Base-by-base conservation (phyloP, 2,888 invertebrate species). In the Phytoseiulus persimilis region DNA sequence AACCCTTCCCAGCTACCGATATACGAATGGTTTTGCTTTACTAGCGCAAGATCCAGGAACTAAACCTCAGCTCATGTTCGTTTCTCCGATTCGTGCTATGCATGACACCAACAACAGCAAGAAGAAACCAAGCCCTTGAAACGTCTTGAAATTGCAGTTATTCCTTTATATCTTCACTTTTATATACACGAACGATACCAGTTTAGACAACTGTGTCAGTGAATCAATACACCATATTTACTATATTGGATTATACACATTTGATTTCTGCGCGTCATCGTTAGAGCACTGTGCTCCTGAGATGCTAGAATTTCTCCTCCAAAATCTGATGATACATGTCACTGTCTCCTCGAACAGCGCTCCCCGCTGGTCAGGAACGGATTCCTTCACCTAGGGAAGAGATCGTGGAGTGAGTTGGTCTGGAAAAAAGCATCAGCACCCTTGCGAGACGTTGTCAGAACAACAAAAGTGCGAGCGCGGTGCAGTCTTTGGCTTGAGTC, bases 251-350 rank as follows among this genome's bases (percentile, higher is more conserved):
- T 65, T 65, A 23, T 65, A 65, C 65, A 65, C 18, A 28, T 65
- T 65, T 28, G 65, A 65, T 65, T 65, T 28, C 65, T 28, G 65
- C 65, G 65, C 65, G 14, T 23, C 18, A 65, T 65, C 65, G 65
- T 28, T 65, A 14, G 28, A 14, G 18, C 28, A 65, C 65, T 23
- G 65, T 23, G 5, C 18, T 14, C 65, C 65, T 65, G 18, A 6
- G 87, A 6, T n/a, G 32, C 33, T 45, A 87, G 39, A 39, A 31
- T 23, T 87, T 87, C 33, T n/a, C 87, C 33, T 33, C 45, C 11
- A 87, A 28, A 32, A 45, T 87, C 31, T 87, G 87, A 87, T 87
- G 87, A 87, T 39, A 87, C 39, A 87, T 87, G 32, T 87, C 32
- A 87, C 87, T 32, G 87, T 45, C 11, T 87, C 39, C 28, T 87